Percentiles rank a stretch among this genome's conserved stretches.
Conservation (phyloP, 2,113 vertebrate species). For the Anoura caudifer region DNA sequence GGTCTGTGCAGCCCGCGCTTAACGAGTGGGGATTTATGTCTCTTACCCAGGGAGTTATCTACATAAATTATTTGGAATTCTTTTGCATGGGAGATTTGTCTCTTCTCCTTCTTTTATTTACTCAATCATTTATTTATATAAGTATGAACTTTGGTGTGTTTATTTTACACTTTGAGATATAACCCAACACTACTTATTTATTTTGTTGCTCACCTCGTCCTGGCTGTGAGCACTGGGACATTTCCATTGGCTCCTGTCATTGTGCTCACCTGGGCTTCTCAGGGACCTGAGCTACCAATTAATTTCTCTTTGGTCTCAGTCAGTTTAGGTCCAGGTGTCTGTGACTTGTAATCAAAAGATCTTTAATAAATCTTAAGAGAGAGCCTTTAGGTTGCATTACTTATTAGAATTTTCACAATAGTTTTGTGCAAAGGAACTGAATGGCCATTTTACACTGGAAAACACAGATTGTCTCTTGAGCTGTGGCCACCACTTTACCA, state of each 20-base stretch:
- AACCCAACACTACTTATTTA: neutral
- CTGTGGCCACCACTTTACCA: neutral
- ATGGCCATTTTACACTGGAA: neutral
- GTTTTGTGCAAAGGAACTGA: neutral
- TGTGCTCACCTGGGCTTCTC: neutral
- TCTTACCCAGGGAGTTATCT: neutral
- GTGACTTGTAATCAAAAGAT: neutral
- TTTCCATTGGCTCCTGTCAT: neutral
- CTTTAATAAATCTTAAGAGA: neutral
- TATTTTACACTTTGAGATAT: neutral
- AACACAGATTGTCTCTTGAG: neutral
- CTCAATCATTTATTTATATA: neutral
- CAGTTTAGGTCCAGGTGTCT: neutral
- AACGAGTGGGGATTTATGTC: neutral
- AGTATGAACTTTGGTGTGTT: neutral
- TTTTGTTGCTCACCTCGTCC: neutral
- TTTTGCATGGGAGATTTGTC: neutral
- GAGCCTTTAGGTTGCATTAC: neutral
- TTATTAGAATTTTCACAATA: neutral
- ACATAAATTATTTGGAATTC: neutral
- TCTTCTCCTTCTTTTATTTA: neutral
- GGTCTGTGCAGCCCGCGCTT: neutral
- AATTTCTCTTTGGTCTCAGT: neutral
- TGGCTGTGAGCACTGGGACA: neutral
- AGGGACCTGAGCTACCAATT: neutral